Percentiles rank a stretch among this genome's conserved stretches.
These are phyloP conservation scores for Tragelaphus strepsiceros DNA, from an alignment of 2,113 vertebrate genomes.

Conservation along the genomic window DNA sequence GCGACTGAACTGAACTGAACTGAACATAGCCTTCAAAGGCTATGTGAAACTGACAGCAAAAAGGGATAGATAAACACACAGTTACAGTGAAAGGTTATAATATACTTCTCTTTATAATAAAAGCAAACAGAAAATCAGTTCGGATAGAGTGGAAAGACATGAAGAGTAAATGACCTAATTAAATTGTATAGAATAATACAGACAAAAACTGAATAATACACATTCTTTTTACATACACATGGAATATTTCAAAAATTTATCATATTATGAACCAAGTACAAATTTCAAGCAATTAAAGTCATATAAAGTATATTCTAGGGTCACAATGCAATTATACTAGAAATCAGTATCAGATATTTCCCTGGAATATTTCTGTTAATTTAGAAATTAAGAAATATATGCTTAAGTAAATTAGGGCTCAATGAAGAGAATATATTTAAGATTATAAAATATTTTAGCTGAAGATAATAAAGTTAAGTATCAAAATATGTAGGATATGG, in stretches of 20 bases:
- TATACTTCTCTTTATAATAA: not conserved
- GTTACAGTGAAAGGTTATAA: not conserved
- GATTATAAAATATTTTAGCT: not conserved
- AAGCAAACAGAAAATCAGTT: not conserved
- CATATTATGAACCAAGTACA: not conserved
- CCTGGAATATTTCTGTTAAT: not conserved
- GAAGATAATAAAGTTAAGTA: not conserved
- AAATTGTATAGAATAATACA: not conserved
- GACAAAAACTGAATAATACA: not conserved
- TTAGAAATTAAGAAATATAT: not conserved
- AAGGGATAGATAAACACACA: not conserved
- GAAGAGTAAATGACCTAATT: not conserved
- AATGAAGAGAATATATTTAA: not conserved
- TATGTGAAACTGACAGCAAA: not conserved
- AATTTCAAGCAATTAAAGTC: constrained; percentile 5
- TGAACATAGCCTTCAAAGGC: not conserved
- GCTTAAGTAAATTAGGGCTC: not conserved
- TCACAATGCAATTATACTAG: not conserved
- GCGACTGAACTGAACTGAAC: not conserved
- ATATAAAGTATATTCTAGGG: not conserved
- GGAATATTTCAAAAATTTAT: not conserved
- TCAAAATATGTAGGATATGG: not conserved
- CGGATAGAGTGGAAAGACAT: not conserved
- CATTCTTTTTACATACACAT: not conserved
- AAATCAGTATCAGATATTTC: not conserved